Base-by-base conservation (phyloP, 2,797 vertebrate species). In the Phoebastria nigripes region DNA sequence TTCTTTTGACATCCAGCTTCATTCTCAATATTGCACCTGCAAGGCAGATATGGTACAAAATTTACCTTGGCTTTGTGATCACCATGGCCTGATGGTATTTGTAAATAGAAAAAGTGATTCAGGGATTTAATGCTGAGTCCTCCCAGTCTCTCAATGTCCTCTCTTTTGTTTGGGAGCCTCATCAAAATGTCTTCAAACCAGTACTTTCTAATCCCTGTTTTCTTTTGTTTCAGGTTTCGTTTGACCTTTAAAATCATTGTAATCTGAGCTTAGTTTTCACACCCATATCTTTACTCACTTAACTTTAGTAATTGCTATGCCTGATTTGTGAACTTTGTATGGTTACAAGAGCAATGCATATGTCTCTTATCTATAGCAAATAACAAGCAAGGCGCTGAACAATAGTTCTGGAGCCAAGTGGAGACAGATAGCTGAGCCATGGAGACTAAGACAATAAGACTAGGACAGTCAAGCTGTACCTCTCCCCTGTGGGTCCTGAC, bases 291-390 rank as follows among this genome's bases (percentile, higher is more conserved):
- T 87, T 86, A 65, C 66, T 90, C 77, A 82, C 89, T 87, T 88
- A 55, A 74, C 73, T 78, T 82, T 6, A 56, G 31, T 52, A 42
- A 61, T 39, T 59, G 63, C 49, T 73, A 11, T 74, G 56, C 51
- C 67, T n/a, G 33, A 20, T 67, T 33, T 58, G 67, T 92, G 91
- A 82, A 87, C 83, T 95, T 93, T 85, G 81, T 67, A 78, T 70
- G 58, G n/a, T 86, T 49, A 12, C 26, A 69, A n/a, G 13, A 85
- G 69, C 63, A 69, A 51, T 22, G 70, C 12, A 2, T 21, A 4
- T 12, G 14, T 79, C 31, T 83, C 69, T 94, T 90, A 90, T 86
- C 91, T 91, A 42, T 31, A 72, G 56, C 72, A 92, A 96, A 90
- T 83, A 93, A 42, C 47, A 84, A 41, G 44, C 56, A 58, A 73